Conservation (phyloP, 2,797 vertebrate genomes). For the Cossypha niveicapilla region DNA sequence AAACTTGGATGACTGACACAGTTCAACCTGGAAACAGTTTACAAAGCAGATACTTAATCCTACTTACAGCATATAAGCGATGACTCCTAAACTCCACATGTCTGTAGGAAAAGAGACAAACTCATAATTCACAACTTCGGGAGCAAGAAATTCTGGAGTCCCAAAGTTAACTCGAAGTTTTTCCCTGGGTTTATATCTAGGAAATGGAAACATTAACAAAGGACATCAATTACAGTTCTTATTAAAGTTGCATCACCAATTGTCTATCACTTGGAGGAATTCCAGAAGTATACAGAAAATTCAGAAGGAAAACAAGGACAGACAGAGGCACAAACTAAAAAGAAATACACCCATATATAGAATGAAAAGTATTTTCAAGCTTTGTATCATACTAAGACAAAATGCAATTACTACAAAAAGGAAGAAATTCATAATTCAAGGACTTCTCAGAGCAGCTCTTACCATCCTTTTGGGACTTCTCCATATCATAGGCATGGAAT, state of each 20-base stretch:
- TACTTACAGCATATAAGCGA: slow-evolving; percentile 96
- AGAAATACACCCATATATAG: background rate
- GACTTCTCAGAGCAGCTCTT: background rate
- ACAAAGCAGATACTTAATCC: background rate
- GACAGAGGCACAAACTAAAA: background rate
- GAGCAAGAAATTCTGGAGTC: slow-evolving; percentile 96
- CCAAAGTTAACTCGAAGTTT: slow-evolving; percentile 95
- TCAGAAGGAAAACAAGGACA: background rate
- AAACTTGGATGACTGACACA: background rate
- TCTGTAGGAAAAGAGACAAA: slow-evolving; percentile 97
- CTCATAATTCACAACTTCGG: slow-evolving; percentile 97
- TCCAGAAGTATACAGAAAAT: background rate
- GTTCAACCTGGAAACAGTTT: background rate
- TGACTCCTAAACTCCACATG: slow-evolving; percentile 98
- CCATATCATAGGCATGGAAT: background rate
- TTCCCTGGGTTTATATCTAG: slow-evolving; percentile 94
- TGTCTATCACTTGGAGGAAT: background rate
- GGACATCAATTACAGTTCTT: background rate
- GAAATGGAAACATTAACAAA: slow-evolving; percentile 38
- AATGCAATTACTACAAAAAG: background rate
- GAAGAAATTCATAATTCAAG: background rate
- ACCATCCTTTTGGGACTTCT: background rate
- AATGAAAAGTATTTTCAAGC: background rate
- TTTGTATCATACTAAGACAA: background rate
- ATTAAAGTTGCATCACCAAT: background rate